Conservation (phyloP, 2,113 vertebrate species). For the Crotalus tigris region DNA sequence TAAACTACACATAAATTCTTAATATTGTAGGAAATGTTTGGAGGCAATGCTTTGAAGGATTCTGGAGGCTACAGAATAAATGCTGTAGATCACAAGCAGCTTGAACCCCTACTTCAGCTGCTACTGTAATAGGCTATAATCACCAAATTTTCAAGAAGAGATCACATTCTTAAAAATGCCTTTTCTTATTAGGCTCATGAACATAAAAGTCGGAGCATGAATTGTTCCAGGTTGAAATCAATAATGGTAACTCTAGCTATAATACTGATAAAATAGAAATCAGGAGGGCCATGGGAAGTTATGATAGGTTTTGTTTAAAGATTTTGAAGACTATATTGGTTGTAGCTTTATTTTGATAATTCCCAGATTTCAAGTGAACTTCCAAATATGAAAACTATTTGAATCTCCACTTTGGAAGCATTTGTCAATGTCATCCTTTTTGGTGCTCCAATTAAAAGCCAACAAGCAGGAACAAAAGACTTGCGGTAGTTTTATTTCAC, state of each 20-base stretch:
- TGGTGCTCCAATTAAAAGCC: too few relatives aligned
- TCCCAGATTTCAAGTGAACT: neutral
- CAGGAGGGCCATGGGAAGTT: neutral
- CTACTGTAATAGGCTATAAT: neutral
- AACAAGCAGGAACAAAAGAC: too few relatives aligned
- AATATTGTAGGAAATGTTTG: neutral
- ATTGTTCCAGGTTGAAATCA: neutral
- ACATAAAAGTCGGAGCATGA: neutral
- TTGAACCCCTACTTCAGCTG: neutral
- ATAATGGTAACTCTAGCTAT: neutral
- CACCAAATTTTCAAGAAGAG: neutral
- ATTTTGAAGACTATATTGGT: neutral
- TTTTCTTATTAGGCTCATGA: neutral
- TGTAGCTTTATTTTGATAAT: neutral
- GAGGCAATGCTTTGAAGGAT: neutral
- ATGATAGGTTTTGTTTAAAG: neutral
- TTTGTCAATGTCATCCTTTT: too few relatives aligned
- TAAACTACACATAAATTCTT: neutral
- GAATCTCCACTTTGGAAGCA: neutral
- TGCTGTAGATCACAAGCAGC: neutral
- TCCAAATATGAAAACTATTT: neutral
- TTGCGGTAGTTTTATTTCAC: too few relatives aligned
- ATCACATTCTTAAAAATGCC: neutral
- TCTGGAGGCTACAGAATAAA: neutral
- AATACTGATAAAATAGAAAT: neutral